Base-by-base conservation (phyloP, 2,888 invertebrate genomes). In the Eupeodes luniger region DNA sequence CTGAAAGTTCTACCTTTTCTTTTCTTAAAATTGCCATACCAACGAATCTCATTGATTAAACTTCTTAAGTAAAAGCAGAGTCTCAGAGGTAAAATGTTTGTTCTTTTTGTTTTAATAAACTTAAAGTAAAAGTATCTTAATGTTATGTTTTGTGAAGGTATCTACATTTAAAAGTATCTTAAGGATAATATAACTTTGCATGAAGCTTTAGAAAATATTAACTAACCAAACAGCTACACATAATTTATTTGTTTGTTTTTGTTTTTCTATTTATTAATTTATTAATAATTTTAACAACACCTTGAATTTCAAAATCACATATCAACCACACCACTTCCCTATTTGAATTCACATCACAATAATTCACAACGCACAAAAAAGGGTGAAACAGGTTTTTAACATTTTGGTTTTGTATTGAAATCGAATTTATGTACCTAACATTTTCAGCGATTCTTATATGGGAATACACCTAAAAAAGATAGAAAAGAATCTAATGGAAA, bases 41-140 rank as follows among this genome's bases (percentile, higher is more conserved):
- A 86, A 86, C 86, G 75, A 57, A 67, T 59, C 70, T 27, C 34
- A 84, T 87, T 84, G 87, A 84, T 80, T 62, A 81, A 86, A 81
- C 76, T 47, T 27, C 40, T 47, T 27, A 40, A 40, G 6, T 4
- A 40, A 44, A 79, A 59, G 36, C n/a, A 5, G 16, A 61, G 34
- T 14, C 27, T 27, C 7, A 36, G 44, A 82, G 78, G 74, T 78
- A 82, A 74, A 64, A 70, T 44, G n/a, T 6, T 44, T 36, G 9
- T 59, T 34, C 69, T 61, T 66, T 44, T n/a, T 66, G 70, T 19
- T 57, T 77, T 40, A 40, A 40, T 40, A 40, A 7, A 40, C 40
- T 40, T 40, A 5, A 7, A 40, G 6, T 7, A 34, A 51, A 34
- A 19, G 59, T 67, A 67, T 47, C 36, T 77, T 49, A 82, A 72